Base-by-base conservation (phyloP, 2,888 invertebrate species). In the Drosophila antonietae region DNA sequence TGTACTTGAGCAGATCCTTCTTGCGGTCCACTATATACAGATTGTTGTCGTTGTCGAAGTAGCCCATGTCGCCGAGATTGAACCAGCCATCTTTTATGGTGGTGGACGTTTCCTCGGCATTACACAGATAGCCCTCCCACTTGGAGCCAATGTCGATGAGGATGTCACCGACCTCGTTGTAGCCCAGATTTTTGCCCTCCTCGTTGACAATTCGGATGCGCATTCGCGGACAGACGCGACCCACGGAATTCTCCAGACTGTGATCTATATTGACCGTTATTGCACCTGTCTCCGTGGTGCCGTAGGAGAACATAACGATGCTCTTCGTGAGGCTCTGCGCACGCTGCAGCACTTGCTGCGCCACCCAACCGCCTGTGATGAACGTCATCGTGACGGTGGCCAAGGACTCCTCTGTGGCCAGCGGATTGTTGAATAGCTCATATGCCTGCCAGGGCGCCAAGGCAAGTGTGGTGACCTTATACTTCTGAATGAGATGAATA, bases 51-150 rank as follows among this genome's bases (percentile, higher is more conserved):
- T 82, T 73, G 49, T 92, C 91, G 60, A 92, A 90, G 58, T 88
- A 88, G 14, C 92, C 93, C 39, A 92, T 49, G 66, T 92, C 92
- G 8, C 93, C 93, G 0, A 91, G 79, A n/a, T 84, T 82, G 4
- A 90, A 73, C 91, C 91, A 92, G 14, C 90, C 90, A 20, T 91
- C 83, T 8, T 83, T 64, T 0, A 80, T 0, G 0, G 87, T 87
- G 14, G 53, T 15, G 0, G 49, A 62, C 1, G 82, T 82, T 14
- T 81, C 90, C 28, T 31, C 72, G 0, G 75, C 68, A 67, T 90
- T 90, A 0, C 72, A 71, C 47, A 88, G 80, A 23, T 92, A 92
- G 1, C 92, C 92, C 18, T 46, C 39, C 90, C 91, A 91, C 14
- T 68, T 66, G 3, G 53, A 56, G 0, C 68, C 66, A 0, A 70